A percentile compares a stretch with the other conserved stretches of the same genome.
Evolutionary conservation across 2,797 vertebrate species (phyloP).

Genomic region (Somateria mollissima): DNA sequence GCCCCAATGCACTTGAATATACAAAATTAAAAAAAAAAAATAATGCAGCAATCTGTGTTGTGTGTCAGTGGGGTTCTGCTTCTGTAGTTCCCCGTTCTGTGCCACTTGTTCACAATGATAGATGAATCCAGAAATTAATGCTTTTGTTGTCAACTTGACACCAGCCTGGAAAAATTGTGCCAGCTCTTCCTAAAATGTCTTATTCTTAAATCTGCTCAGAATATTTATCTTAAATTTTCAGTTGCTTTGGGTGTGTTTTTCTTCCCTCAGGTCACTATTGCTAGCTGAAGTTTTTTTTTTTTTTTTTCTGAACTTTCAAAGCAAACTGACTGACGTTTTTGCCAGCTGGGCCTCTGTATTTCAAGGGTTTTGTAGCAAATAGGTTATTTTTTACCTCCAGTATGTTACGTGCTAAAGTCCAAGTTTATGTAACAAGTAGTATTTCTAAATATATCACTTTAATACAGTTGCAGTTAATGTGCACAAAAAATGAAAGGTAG

Average conservation of each 20-base stretch:
- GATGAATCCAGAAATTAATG: background rate
- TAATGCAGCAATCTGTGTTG: background rate
- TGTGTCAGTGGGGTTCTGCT: background rate
- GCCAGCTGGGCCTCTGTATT: background rate
- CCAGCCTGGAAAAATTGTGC: background rate
- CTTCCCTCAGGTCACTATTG: background rate
- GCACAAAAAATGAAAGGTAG: background rate
- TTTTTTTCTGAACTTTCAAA: background rate
- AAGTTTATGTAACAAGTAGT: background rate
- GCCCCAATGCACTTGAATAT: rapidly evolving
- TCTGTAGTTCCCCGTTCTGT: background rate
- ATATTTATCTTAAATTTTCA: background rate
- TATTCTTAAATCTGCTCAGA: background rate
- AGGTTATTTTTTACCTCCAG: background rate
- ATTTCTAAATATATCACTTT: background rate
- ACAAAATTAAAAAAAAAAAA: background rate
- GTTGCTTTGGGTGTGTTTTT: background rate
- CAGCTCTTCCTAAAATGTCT: background rate
- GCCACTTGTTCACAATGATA: background rate
- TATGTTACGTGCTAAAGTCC: background rate
- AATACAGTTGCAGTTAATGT: background rate
- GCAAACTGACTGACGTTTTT: background rate
- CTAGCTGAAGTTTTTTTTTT: background rate
- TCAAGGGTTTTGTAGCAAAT: background rate
- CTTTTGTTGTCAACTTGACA: background rate